These are phyloP conservation scores for Drosophila mercatorum DNA, from an alignment of 2,888 invertebrate genomes.

Conservation along the genomic window DNA sequence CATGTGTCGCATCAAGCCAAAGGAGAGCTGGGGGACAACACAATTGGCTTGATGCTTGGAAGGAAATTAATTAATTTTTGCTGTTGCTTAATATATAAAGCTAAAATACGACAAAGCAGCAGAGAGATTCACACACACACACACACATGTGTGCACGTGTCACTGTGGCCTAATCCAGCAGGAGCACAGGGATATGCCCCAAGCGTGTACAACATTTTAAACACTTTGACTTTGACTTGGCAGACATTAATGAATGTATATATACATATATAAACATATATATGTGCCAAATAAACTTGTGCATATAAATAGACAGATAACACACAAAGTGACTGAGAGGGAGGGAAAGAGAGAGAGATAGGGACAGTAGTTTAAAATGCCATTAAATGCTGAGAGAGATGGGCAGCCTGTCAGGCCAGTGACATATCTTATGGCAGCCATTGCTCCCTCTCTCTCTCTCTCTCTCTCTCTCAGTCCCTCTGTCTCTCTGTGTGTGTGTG, in stretches of 20 bases:
- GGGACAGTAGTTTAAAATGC: slow-evolving; percentile 73
- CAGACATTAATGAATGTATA: slow-evolving; percentile 71
- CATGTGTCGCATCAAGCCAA: slow-evolving; percentile 7
- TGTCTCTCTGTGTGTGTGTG: neutral
- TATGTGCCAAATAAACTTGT: slow-evolving; percentile 33
- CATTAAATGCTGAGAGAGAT: slow-evolving; percentile 63
- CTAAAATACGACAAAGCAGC: slow-evolving; percentile 26
- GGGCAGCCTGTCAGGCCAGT: slow-evolving; percentile 61
- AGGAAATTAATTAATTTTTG: slow-evolving; percentile 74
- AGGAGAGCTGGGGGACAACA: slow-evolving; percentile 13
- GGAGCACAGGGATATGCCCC: slow-evolving; percentile 39
- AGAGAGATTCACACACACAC: neutral
- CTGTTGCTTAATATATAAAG: slow-evolving; percentile 55
- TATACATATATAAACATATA: slow-evolving; percentile 21
- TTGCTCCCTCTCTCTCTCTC: slow-evolving; percentile 7
- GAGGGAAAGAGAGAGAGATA: neutral
- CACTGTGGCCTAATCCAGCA: slow-evolving; percentile 25
- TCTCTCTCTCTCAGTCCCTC: neutral
- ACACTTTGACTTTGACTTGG: slow-evolving; percentile 68
- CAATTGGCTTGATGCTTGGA: slow-evolving; percentile 16
- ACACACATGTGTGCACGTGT: slow-evolving; percentile 27
- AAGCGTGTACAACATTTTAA: slow-evolving; percentile 70
- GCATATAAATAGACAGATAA: slow-evolving; percentile 14
- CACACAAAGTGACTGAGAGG: neutral
- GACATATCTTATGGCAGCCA: slow-evolving; percentile 53